phyloP scores from a whole-genome alignment of 2,888 invertebrate species.

The Agrilus mali region DNA sequence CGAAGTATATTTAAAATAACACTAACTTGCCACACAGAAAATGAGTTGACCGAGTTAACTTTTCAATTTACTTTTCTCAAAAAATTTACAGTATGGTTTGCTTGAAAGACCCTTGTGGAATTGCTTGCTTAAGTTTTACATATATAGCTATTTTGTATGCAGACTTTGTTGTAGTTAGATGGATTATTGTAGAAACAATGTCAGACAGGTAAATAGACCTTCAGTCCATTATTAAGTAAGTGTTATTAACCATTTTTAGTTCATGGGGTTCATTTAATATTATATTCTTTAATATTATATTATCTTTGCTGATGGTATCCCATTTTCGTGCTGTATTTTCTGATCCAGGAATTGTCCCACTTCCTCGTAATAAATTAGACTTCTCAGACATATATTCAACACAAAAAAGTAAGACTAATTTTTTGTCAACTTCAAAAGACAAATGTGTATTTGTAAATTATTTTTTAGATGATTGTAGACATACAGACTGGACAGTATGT shows the following conservation, averaged over 20 bases:
- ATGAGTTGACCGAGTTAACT: too few species aligned
- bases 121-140: constrained; percentile 67
- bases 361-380: constrained; percentile 58
- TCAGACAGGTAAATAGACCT: constrained; percentile 50
- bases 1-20: too few species aligned
- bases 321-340: constrained; percentile 77
- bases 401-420: constrained; percentile 28
- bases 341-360: constrained; percentile 82
- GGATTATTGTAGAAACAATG: constrained; percentile 73
- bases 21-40: too few species aligned
- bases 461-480: constrained; percentile 33
- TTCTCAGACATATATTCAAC: constrained; percentile 68
- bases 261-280: constrained; percentile 75
- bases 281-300: constrained; percentile 63
- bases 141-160: constrained; percentile 73
- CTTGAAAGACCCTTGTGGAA: constrained; percentile 72
- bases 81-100: constrained; percentile 28
- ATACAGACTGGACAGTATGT: constrained; percentile 68
- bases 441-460: background rate
- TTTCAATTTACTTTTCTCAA: too few species aligned
- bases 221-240: background rate
- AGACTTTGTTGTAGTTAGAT: constrained; percentile 74
- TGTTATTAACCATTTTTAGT: constrained; percentile 35
- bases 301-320: constrained; percentile 60
- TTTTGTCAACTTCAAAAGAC: background rate